Percentiles rank a stretch among this genome's conserved stretches.
phyloP scores from a whole-genome alignment of 2,888 invertebrate species.

The Cloeon dipterum region DNA sequence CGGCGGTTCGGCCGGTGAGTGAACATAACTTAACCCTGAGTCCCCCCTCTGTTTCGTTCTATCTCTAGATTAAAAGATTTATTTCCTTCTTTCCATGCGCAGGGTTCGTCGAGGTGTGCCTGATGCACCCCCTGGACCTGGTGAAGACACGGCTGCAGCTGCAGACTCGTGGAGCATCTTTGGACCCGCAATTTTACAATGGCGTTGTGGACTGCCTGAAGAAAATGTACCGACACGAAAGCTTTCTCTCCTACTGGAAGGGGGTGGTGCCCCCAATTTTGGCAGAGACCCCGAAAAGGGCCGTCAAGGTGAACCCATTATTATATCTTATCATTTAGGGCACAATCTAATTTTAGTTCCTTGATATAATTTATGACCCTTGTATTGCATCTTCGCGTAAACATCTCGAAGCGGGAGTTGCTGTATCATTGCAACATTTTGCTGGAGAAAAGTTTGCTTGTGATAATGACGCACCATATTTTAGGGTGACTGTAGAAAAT shows the following conservation, averaged over 20 bases:
- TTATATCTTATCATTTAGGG: no score
- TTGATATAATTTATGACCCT: no score
- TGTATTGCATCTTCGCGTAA: no score
- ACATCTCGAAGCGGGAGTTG: no score
- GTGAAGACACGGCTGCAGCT: slow-evolving; percentile 78
- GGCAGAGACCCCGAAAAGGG: slow-evolving; percentile 86
- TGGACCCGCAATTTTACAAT: slow-evolving; percentile 28
- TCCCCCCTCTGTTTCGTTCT: background rate
- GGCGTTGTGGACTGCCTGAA: slow-evolving; percentile 70
- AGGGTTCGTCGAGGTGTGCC: slow-evolving; percentile 79
- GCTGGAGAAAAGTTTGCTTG: no score
- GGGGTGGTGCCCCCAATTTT: slow-evolving; percentile 82
- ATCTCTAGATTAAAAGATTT: background rate
- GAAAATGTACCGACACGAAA: slow-evolving; percentile 75
- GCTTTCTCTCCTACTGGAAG: slow-evolving; percentile 69
- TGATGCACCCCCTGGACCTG: slow-evolving; percentile 89
- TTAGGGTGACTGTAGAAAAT: no score
- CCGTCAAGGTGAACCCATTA: slow-evolving; percentile 50
- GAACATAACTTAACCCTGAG: background rate
- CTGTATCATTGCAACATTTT: no score
- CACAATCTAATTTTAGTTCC: no score
- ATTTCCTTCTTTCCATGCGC: slow-evolving; percentile 5
- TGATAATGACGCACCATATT: no score
- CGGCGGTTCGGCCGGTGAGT: slow-evolving; percentile 67
- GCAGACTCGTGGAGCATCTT: slow-evolving; percentile 25